These are phyloP conservation scores for Sesamia nonagrioides DNA, from an alignment of 1,140 invertebrate species.

Conservation along the genomic window DNA sequence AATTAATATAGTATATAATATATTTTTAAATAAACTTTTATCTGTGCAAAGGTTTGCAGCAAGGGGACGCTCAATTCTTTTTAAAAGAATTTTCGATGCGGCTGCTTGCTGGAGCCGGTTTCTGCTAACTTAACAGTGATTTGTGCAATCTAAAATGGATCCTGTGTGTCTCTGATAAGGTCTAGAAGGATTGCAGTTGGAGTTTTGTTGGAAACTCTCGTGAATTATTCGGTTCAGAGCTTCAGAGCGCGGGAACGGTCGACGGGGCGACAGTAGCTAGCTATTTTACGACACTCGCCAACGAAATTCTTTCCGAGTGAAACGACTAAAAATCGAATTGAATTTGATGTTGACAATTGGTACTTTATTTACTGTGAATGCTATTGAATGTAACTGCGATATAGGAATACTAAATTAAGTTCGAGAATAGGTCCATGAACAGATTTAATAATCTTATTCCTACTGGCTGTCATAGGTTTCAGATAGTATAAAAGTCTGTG, in stretches of 20 bases:
- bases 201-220: constrained; percentile 42
- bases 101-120: constrained; percentile 46
- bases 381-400: constrained; percentile 20
- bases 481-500: too few species aligned
- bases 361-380: constrained; percentile 46
- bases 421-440: background rate
- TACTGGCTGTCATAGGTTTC: background rate
- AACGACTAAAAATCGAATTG: constrained; percentile 49
- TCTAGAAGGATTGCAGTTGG: background rate
- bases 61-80: constrained; percentile 47
- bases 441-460: background rate
- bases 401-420: background rate
- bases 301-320: constrained; percentile 47
- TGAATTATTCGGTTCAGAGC: constrained; percentile 50
- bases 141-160: constrained; percentile 36
- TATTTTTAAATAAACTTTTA: constrained; percentile 51
- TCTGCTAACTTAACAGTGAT: constrained; percentile 38
- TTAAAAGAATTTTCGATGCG: constrained; percentile 49
- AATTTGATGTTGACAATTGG: constrained; percentile 51
- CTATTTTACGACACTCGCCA: constrained; percentile 48
- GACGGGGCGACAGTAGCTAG: constrained; percentile 42
- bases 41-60: constrained; percentile 47
- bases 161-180: constrained; percentile 17
- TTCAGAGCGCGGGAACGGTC: constrained; percentile 40
- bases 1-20: constrained; percentile 34